A percentile compares a stretch with the other conserved stretches of the same genome.
Evolutionary conservation across 2,113 vertebrate genomes (phyloP).

Genomic region (Condylura cristata): DNA sequence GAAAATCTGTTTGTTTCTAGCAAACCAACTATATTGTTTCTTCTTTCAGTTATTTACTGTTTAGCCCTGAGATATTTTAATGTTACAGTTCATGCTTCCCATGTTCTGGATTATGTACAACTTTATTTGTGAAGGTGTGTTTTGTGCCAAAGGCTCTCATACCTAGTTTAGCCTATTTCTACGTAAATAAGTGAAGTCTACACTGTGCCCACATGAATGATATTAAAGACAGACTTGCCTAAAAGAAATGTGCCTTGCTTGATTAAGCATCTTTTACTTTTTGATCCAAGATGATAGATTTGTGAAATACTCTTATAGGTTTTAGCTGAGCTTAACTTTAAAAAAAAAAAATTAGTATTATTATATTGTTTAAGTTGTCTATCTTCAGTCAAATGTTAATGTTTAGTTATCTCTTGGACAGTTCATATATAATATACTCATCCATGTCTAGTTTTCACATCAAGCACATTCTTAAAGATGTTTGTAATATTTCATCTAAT

Average conservation of each 20-base stretch:
- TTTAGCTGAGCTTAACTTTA: constrained; percentile 56
- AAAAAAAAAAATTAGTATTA: constrained; percentile 51
- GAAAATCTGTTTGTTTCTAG: constrained; percentile 59
- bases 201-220: constrained; percentile 50
- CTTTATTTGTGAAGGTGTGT: constrained; percentile 72
- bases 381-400: constrained; percentile 42
- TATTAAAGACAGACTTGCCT: constrained; percentile 72
- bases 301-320: constrained; percentile 47
- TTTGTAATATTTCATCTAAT: constrained; percentile 38
- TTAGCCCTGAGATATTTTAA: not conserved
- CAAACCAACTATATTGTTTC: constrained; percentile 2
- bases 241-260: constrained; percentile 84
- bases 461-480: constrained; percentile 61
- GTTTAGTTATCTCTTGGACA: constrained; percentile 46
- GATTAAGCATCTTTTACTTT: constrained; percentile 68
- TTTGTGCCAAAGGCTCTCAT: constrained; percentile 81
- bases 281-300: constrained; percentile 61
- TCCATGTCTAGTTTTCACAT: constrained; percentile 50
- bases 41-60: constrained; percentile 48
- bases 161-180: constrained; percentile 53
- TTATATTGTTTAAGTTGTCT: constrained; percentile 58
- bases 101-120: constrained; percentile 59
- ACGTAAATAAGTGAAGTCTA: constrained; percentile 57
- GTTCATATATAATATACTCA: constrained; percentile 7
- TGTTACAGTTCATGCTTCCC: constrained; percentile 46